Evolutionary conservation across 1,140 invertebrate genomes (phyloP), one percentile per base, ranked within the genome.

Genomic region (Pentalonia nigronervosa): DNA sequence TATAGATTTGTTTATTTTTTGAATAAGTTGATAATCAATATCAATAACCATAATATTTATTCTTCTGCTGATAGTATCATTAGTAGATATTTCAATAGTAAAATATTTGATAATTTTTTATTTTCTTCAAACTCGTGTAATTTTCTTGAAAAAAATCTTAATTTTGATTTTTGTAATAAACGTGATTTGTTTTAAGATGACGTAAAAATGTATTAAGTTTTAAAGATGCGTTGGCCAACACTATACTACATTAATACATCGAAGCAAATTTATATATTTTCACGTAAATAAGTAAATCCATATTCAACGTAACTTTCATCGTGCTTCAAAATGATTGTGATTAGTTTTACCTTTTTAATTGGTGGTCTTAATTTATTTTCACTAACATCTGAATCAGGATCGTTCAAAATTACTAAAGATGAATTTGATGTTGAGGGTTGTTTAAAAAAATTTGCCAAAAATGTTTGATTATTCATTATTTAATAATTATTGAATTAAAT

Each of bases 341-440:
- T 67, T 30, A 67, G 34, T 81, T 36, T 81, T 81, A 81, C n/a
- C 34, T 81, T 81, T 81, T 81, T 81, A 81, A 81, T 34, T 81
- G 76, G 14, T 81, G 34, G 34, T 81, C 30, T 76, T 76, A 36
- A 81, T 81, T 81, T 14, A 36, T 81, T 81, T 81, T 81, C 76
- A 81, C 34, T 81, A 81, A 81, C 34, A 81, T 81, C 34, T 81
- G 34, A 81, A 81, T 81, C n/a, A 36, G 34, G 6, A 81, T 7
- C 14, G 34, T 81, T 81, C 14, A 36, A 2, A 81, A 21, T 36
- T 81, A 14, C 76, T 81, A 34, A 81, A 81, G 76, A 81, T 76
- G n/a, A 76, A 76, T 76, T 76, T 76, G 67, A 76, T 36, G 76
- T 67, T 67, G 67, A 76, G 67, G 67, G 67, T 17, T 76, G 67